Percentiles rank a stretch among this genome's conserved stretches.
Evolutionary conservation across 2,797 vertebrate genomes (phyloP).

Genomic region (Cyprinodon diabolis): DNA sequence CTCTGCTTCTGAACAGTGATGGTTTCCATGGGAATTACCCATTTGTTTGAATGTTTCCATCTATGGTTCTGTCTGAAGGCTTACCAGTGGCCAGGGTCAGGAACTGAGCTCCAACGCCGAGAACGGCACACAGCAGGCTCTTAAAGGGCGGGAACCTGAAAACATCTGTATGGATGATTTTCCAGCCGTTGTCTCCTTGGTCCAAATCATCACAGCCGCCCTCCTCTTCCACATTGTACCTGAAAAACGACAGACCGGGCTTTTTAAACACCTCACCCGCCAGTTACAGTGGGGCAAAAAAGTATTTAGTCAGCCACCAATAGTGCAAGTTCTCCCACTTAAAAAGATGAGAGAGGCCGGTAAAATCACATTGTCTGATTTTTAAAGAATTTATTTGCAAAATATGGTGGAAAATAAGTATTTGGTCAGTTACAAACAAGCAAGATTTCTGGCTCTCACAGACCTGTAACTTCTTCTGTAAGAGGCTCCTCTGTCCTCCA

Average conservation of each 20-base stretch:
- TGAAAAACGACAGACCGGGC: constrained; percentile 33
- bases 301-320: too few species aligned
- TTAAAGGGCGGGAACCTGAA: constrained; percentile 91
- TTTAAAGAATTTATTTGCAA: too few species aligned
- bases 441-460: too few species aligned
- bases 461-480: too few species aligned
- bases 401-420: too few species aligned
- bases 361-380: too few species aligned
- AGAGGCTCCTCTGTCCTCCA: too few species aligned
- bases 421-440: too few species aligned
- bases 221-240: constrained; percentile 93
- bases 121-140: constrained; percentile 88
- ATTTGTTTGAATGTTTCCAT: not conserved
- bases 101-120: constrained; percentile 93
- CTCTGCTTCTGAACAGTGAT: not conserved
- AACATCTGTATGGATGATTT: constrained; percentile 95
- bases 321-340: too few species aligned
- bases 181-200: constrained; percentile 95
- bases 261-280: not conserved
- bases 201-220: constrained; percentile 88
- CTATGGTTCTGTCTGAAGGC: constrained; percentile 17
- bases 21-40: not conserved
- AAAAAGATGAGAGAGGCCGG: too few species aligned
- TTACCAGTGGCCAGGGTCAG: constrained; percentile 90
- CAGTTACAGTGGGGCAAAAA: too few species aligned